A percentile compares a stretch with the other conserved stretches of the same genome.
Conservation (phyloP, 2,888 invertebrate species). For the Mythimna loreyi region DNA sequence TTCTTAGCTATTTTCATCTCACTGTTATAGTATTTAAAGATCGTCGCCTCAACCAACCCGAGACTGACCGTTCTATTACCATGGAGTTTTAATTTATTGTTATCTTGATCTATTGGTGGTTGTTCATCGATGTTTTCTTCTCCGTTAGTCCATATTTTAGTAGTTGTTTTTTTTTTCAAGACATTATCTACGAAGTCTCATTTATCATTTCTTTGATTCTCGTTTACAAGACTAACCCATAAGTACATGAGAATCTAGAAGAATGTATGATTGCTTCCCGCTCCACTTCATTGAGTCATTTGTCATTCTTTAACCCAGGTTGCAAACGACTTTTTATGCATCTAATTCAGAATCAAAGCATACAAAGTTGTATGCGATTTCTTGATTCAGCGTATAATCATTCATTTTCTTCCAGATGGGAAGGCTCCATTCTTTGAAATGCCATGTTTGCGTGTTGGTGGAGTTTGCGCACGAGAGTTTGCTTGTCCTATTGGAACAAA, state of each 20-base stretch:
- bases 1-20: too few species aligned
- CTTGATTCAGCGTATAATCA: neutral
- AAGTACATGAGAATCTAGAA: too few species aligned
- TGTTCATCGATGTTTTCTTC: too few species aligned
- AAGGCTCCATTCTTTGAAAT: conserved; percentile 39
- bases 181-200: neutral
- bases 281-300: too few species aligned
- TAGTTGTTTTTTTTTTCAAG: neutral
- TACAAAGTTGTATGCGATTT: neutral
- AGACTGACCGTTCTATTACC: too few species aligned
- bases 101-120: too few species aligned
- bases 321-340: too few species aligned
- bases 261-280: neutral
- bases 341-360: too few species aligned
- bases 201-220: neutral
- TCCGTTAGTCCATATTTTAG: too few species aligned
- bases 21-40: too few species aligned
- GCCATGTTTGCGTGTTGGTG: conserved; percentile 26
- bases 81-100: too few species aligned
- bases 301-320: neutral
- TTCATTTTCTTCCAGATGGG: conserved; percentile 20
- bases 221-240: neutral
- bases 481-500: conserved; percentile 26
- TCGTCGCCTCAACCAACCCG: too few species aligned
- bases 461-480: conserved; percentile 16